phyloP scores from a whole-genome alignment of 2,888 invertebrate species.

The Rugalucina vietnamica region DNA sequence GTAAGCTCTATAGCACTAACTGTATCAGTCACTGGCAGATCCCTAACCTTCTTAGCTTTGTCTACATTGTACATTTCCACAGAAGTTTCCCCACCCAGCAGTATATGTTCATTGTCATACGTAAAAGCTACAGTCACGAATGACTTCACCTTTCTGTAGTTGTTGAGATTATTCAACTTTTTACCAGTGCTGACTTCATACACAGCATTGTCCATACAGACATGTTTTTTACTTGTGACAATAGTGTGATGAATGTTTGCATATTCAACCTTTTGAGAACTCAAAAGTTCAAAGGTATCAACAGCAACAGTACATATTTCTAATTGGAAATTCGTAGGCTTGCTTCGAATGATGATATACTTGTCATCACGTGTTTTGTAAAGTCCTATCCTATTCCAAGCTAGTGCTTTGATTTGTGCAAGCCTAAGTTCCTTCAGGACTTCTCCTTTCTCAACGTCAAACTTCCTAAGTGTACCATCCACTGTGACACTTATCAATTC shows the following conservation, averaged over 20 bases:
- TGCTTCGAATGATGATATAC: conserved; percentile 49
- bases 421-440: conserved; percentile 44
- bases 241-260: conserved; percentile 46
- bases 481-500: conserved; percentile 44
- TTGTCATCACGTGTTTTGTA: conserved; percentile 42
- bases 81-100: conserved; percentile 48
- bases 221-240: conserved; percentile 36
- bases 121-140: conserved; percentile 53
- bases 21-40: conserved; percentile 50
- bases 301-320: conserved; percentile 39
- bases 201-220: conserved; percentile 63
- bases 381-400: conserved; percentile 42
- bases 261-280: conserved; percentile 38
- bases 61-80: conserved; percentile 53
- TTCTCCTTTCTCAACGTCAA: conserved; percentile 54
- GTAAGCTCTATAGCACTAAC: conserved; percentile 66
- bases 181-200: conserved; percentile 53
- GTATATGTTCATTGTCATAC: conserved; percentile 48
- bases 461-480: conserved; percentile 48
- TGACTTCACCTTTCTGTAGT: conserved; percentile 48
- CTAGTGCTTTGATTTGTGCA: conserved; percentile 42
- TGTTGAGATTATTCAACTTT: conserved; percentile 54
- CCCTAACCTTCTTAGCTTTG: conserved; percentile 39
- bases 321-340: conserved; percentile 9
- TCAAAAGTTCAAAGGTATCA: conserved; percentile 45